A percentile compares a stretch with the other conserved stretches of the same genome.
Evolutionary conservation across 2,113 vertebrate genomes (phyloP).

Genomic region (Xerus inauris): DNA sequence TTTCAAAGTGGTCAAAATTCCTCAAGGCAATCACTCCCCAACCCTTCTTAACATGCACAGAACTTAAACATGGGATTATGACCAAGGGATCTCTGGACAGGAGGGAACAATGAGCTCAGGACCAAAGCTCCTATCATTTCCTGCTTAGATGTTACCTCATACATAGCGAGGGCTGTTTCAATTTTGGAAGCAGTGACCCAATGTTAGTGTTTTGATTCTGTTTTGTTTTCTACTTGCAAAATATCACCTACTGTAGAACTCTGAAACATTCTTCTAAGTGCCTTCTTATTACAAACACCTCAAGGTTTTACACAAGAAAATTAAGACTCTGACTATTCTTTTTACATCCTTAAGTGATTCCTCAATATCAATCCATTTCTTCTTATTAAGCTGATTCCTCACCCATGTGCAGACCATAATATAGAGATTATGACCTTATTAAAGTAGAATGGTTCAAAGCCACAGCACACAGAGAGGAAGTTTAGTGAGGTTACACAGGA

Average conservation of each 20-base stretch:
- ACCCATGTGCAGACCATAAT: not conserved
- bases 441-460: not conserved
- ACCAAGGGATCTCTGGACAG: not conserved
- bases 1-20: not conserved
- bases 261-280: not conserved
- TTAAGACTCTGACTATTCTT: not conserved
- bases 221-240: not conserved
- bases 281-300: not conserved
- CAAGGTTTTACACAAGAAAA: not conserved
- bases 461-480: not conserved
- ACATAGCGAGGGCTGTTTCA: not conserved
- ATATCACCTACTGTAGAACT: not conserved
- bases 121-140: not conserved
- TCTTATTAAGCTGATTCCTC: slow-evolving; percentile 39
- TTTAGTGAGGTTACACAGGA: slow-evolving; percentile 4
- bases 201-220: not conserved
- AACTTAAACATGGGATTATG: not conserved
- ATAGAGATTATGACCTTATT: not conserved
- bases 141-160: not conserved
- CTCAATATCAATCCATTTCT: slow-evolving; percentile 23
- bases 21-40: not conserved
- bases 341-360: not conserved
- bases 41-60: not conserved
- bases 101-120: not conserved
- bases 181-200: not conserved